Base-by-base conservation (phyloP, 2,797 vertebrate genomes). In the Podarcis lilfordi region DNA sequence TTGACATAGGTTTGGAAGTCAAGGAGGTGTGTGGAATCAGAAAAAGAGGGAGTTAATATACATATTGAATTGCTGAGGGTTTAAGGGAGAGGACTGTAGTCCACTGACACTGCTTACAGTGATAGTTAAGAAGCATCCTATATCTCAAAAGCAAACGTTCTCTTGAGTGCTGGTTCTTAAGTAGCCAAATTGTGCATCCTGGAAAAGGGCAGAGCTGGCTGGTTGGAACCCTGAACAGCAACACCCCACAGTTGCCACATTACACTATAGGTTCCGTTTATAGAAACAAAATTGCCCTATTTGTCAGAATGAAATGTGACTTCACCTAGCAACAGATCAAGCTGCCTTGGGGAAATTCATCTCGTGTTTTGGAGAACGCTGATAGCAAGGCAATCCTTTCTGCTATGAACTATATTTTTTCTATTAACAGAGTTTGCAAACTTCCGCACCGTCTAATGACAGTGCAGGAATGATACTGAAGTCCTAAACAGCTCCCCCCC, bases 401-500 rank as follows among this genome's bases (percentile, higher is more conserved):
- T 86, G 69, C 68, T 88, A 72, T 69, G 74, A 88, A 77, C 32
- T 55, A 89, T 86, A 87, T 19, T 84, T 84, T 69, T 64, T 84
- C 79, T 55, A 87, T 59, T 35, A 91, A 45, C 8, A 91, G 21
- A 91, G 43, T 68, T 40, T 86, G 89, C 85, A 79, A 85, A 90
- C 87, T 40, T 45, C 90, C 91, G 89, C 86, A 91, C 85, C 78
- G 61, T 29, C 68, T 79, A 80, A 91, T 80, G 50, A 40, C 79
- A 83, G 50, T 74, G 89, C 83, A 75, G 61, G 4, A 86, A 87
- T 45, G 80, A 32, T 25, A 15, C n/a, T 77, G 59, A 84, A 88
- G 64, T 61, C 25, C 11, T 77, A 32, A n/a, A 78, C 37, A 66
- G 40, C 8, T n/a, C 64, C 19, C 23, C 8, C n/a, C 5, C 27